A percentile compares a stretch with the other conserved stretches of the same genome.
Evolutionary conservation across 2,888 invertebrate genomes (phyloP).

Genomic region (Macaria liturata): DNA sequence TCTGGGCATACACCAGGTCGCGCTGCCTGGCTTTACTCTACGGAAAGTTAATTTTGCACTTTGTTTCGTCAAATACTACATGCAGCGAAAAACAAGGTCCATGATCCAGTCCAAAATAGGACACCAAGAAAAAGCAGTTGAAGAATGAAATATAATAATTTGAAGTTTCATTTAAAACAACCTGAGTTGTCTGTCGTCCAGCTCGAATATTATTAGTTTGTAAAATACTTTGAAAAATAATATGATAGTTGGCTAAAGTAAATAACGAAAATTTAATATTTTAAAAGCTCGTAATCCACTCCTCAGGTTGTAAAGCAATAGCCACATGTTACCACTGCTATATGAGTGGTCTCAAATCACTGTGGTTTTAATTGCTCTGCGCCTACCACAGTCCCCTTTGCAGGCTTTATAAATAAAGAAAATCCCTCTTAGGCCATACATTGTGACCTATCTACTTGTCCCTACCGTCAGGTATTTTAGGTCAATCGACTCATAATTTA

Average conservation of each 20-base stretch:
- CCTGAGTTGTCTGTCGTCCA: too few relatives aligned
- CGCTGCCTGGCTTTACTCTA: slow-evolving; percentile 27
- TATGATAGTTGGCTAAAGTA: too few relatives aligned
- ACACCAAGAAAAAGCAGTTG: too few relatives aligned
- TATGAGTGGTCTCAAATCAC: slow-evolving; percentile 34
- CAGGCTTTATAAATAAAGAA: slow-evolving; percentile 39
- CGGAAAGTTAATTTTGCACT: slow-evolving; percentile 18
- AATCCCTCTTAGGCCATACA: slow-evolving; percentile 31
- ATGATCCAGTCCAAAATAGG: too few relatives aligned
- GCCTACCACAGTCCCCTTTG: not conserved
- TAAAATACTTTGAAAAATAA: too few relatives aligned
- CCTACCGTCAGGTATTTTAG: slow-evolving; percentile 37
- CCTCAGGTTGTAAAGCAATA: too few relatives aligned
- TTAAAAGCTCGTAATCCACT: too few relatives aligned
- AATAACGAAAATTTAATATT: too few relatives aligned
- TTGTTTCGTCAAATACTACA: not conserved
- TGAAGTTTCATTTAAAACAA: too few relatives aligned
- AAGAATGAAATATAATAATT: too few relatives aligned
- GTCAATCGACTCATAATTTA: slow-evolving; percentile 47
- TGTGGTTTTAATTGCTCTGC: slow-evolving; percentile 43
- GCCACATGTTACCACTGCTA: slow-evolving; percentile 35
- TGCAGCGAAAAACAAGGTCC: too few relatives aligned
- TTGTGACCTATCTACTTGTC: slow-evolving; percentile 23
- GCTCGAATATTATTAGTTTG: too few relatives aligned
- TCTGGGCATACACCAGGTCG: slow-evolving; percentile 21